Evolutionary conservation across 2,888 invertebrate species (phyloP).

Genomic region (Encarsia formosa): DNA sequence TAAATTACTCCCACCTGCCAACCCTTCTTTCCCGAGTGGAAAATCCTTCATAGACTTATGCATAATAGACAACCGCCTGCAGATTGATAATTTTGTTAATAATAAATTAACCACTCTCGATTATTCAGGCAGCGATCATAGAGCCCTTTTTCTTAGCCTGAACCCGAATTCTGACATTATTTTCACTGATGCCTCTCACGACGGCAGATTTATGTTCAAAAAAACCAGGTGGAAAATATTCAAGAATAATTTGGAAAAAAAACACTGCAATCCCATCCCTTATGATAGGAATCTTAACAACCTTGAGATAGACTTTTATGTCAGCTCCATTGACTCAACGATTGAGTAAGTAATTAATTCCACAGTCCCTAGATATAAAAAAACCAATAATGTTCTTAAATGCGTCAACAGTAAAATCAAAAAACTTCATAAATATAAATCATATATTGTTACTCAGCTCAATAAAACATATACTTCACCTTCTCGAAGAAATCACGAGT

Average conservation of each 20-base stretch:
- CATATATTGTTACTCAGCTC: neutral
- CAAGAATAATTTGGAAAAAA: neutral
- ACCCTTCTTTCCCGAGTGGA: neutral
- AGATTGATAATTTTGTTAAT: neutral
- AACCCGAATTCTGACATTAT: neutral
- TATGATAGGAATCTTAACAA: neutral
- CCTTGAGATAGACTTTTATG: neutral
- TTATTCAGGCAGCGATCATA: conserved; percentile 1
- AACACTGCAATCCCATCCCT: neutral
- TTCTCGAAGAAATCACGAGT: too few relatives aligned
- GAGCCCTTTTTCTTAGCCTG: neutral
- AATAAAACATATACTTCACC: neutral
- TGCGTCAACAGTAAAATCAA: neutral
- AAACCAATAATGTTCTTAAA: neutral
- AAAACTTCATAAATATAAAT: neutral
- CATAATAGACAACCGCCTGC: neutral
- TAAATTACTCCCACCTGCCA: neutral
- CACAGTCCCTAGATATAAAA: neutral
- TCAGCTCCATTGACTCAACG: neutral
- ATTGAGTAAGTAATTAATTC: neutral
- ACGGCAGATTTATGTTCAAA: neutral
- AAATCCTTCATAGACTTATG: conserved; percentile 2
- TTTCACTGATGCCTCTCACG: neutral
- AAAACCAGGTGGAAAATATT: conserved; percentile 1
- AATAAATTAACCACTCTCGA: neutral